Conservation (phyloP, 2,888 invertebrate species). For the Busseola fusca region DNA sequence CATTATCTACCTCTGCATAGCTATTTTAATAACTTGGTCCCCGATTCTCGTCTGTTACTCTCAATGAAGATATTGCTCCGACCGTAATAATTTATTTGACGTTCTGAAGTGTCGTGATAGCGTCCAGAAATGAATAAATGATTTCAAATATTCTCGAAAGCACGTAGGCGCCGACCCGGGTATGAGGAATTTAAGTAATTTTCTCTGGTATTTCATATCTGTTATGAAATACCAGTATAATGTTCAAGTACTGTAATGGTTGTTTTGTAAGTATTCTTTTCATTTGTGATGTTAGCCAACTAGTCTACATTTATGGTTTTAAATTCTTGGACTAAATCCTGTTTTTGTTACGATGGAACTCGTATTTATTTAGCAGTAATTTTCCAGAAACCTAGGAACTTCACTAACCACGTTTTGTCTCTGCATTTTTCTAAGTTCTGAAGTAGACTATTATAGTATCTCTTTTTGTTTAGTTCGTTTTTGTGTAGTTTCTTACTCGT, state of each 20-base stretch:
- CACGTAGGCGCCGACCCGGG: constrained; percentile 7
- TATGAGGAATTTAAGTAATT: constrained; percentile 30
- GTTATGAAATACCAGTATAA: neutral
- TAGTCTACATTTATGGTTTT: neutral
- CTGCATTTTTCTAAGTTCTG: neutral
- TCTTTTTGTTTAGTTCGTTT: no score
- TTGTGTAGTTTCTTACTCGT: neutral
- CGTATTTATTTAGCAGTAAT: neutral
- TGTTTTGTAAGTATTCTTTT: neutral
- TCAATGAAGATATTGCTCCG: constrained; percentile 55
- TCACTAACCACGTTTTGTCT: neutral
- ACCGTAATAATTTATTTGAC: constrained; percentile 62
- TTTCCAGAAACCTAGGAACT: neutral
- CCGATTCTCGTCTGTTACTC: constrained; percentile 46
- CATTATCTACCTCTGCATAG: constrained; percentile 43
- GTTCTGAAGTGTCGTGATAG: constrained; percentile 61
- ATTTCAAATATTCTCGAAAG: constrained; percentile 45
- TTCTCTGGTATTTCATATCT: neutral
- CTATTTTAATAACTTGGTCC: constrained; percentile 55
- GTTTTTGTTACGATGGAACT: neutral
- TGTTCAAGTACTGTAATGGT: neutral
- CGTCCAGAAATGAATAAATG: constrained; percentile 64
- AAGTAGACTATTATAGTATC: neutral
- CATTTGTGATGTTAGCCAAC: neutral
- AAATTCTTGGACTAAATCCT: neutral